Conservation (phyloP, 2,888 invertebrate species). For the Erannis defoliaria region DNA sequence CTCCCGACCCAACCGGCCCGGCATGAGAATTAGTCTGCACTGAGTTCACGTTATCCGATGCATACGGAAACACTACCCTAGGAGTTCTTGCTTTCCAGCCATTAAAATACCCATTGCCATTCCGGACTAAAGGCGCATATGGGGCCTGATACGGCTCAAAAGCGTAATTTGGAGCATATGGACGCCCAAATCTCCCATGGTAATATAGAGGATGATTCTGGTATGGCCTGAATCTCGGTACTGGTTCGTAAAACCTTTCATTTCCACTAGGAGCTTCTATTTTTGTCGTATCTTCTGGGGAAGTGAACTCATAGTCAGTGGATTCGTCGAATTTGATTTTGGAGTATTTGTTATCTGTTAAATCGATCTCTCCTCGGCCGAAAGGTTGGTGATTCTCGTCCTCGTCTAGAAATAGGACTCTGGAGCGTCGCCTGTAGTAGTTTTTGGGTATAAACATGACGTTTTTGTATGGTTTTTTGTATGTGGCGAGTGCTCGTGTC, state of each 20-base stretch:
- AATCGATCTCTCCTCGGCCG: slow-evolving; percentile 77
- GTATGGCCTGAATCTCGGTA: slow-evolving; percentile 63
- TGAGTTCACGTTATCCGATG: slow-evolving; percentile 69
- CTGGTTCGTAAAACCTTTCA: slow-evolving; percentile 74
- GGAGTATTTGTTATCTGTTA: slow-evolving; percentile 69
- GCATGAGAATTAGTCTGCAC: slow-evolving; percentile 81
- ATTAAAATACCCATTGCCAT: slow-evolving; percentile 69
- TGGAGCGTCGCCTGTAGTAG: slow-evolving; percentile 58
- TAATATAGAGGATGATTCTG: slow-evolving; percentile 66
- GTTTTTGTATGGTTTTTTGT: slow-evolving; percentile 68
- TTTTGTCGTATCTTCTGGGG: slow-evolving; percentile 61
- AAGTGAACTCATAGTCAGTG: slow-evolving; percentile 78
- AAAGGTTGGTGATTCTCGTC: slow-evolving; percentile 69
- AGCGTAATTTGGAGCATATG: slow-evolving; percentile 72
- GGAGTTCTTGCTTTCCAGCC: slow-evolving; percentile 83
- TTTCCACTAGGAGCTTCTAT: slow-evolving; percentile 66
- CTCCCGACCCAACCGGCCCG: slow-evolving; percentile 53
- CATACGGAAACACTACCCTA: slow-evolving; percentile 81
- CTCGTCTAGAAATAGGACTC: slow-evolving; percentile 75
- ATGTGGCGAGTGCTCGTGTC: slow-evolving; percentile 75
- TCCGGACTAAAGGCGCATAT: slow-evolving; percentile 67
- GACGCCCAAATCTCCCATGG: slow-evolving; percentile 70
- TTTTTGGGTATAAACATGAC: slow-evolving; percentile 77
- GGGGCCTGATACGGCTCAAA: slow-evolving; percentile 67
- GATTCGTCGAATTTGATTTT: slow-evolving; percentile 84